Evolutionary conservation across 2,888 invertebrate species (phyloP).

Genomic region (Xestia ashworthii): DNA sequence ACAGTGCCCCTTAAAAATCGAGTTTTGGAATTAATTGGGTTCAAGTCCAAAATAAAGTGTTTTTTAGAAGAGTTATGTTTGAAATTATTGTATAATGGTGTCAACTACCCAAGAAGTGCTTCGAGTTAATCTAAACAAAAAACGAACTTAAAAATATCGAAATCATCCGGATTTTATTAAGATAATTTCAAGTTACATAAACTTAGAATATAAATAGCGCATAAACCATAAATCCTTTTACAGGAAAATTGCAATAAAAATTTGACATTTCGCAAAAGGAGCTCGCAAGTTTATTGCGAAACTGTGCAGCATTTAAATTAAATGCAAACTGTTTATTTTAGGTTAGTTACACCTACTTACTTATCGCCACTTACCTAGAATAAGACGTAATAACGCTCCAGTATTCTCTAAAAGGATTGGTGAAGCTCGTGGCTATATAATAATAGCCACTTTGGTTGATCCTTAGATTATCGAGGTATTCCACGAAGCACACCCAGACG

Average conservation of each 20-base stretch:
- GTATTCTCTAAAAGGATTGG: not conserved
- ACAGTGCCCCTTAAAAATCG: too few relatives aligned
- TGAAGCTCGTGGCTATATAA: too few relatives aligned
- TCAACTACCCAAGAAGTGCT: too few relatives aligned
- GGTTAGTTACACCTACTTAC: slow-evolving; percentile 18
- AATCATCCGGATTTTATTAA: not conserved
- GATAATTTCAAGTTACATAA: slow-evolving; percentile 20
- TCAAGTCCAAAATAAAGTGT: too few relatives aligned
- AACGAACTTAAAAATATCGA: not conserved
- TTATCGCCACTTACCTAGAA: not conserved
- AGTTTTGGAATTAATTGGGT: too few relatives aligned
- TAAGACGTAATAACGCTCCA: not conserved
- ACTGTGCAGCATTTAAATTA: slow-evolving; percentile 18
- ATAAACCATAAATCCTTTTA: slow-evolving; percentile 29
- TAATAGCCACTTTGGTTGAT: too few relatives aligned
- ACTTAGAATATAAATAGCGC: not conserved
- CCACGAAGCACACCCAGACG: too few relatives aligned
- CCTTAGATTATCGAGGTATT: too few relatives aligned
- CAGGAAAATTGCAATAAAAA: slow-evolving; percentile 47
- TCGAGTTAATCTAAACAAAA: too few relatives aligned
- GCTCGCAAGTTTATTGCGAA: slow-evolving; percentile 23
- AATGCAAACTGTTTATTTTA: slow-evolving; percentile 12
- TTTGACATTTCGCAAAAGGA: slow-evolving; percentile 62
- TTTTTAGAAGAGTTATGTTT: too few relatives aligned
- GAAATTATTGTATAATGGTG: too few relatives aligned